Conservation (phyloP, 2,888 invertebrate genomes). For the Tachystola acroxantha region DNA sequence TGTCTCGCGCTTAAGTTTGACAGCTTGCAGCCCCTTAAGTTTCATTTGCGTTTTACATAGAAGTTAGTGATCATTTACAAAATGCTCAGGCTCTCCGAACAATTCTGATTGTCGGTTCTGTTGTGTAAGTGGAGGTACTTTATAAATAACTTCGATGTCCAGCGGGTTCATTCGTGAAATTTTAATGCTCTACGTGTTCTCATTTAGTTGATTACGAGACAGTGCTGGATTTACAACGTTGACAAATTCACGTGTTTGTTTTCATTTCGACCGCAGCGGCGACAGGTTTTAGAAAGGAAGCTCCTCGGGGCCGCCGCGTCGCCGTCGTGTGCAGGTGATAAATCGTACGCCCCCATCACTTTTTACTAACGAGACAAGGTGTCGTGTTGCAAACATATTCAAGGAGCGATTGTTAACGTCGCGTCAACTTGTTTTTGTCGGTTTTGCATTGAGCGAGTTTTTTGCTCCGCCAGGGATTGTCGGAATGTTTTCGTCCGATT, state of each 20-base stretch:
- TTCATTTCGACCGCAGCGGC: slow-evolving; percentile 40
- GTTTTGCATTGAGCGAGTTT: slow-evolving; percentile 28
- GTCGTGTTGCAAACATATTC: slow-evolving; percentile 62
- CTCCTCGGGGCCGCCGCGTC: slow-evolving; percentile 28
- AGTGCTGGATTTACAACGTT: slow-evolving; percentile 11
- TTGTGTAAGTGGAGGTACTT: too few species aligned
- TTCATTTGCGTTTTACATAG: too few species aligned
- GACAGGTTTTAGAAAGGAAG: slow-evolving; percentile 49
- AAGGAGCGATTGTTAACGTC: slow-evolving; percentile 54
- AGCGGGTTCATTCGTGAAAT: too few species aligned
- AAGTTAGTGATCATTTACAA: too few species aligned
- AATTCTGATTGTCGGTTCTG: too few species aligned
- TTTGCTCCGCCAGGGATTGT: slow-evolving; percentile 43
- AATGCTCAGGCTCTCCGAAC: too few species aligned
- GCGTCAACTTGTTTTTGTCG: slow-evolving; percentile 33
- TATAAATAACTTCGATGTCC: too few species aligned
- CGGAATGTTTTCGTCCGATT: slow-evolving; percentile 69
- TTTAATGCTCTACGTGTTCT: slow-evolving; percentile 10
- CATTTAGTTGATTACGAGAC: slow-evolving; percentile 18
- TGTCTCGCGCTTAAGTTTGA: too few species aligned
- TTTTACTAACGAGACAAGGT: slow-evolving; percentile 75
- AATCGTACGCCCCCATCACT: slow-evolving; percentile 65
- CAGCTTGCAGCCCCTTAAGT: too few species aligned
- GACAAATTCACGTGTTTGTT: slow-evolving; percentile 38
- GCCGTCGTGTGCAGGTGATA: slow-evolving; percentile 65